Evolutionary conservation across 1,140 invertebrate genomes (phyloP), one percentile per base, ranked within the genome.

Genomic region (Microplitis demolitor): DNA sequence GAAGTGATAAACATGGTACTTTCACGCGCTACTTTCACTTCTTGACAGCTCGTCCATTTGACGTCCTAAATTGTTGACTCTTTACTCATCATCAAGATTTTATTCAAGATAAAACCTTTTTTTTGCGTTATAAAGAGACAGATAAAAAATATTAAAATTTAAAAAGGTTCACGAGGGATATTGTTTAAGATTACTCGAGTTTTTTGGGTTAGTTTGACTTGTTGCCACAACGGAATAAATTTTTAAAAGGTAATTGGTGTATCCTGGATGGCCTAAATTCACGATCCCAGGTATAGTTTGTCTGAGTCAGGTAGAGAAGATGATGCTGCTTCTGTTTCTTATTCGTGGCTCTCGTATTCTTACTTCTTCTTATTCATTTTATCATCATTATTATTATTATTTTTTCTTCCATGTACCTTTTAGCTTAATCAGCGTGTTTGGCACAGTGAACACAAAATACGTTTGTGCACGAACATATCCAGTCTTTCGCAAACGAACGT

Each of bases 1-100:
- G 61, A 62, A 54, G 69, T 71, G 69, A 71, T 71, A 71, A 71
- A 71, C 51, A 64, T 35, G 9, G 62, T 71, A 71, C 69, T 71
- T 71, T 71, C 69, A 71, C 69, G 50, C 61, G 31, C 50, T 24
- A 71, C 69, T 71, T 71, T 71, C 69, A 71, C 62, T 62, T 50
- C 69, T 50, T 35, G 33, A 33, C 61, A 62, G 58, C 69, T 50
- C 33, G 60, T 71, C 34, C 53, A 62, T 62, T 54, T 53, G 58
- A 73, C 33, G 51, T 34, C 67, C 62, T 60, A 66, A 60, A 61
- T 62, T n/a, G 34, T 63, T 39, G 14, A 13, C 35, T 64, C 14
- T 64, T 50, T 50, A 60, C 35, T 69, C 67, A 69, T 60, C 53
- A 58, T 16, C 11, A 35, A 45, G 39, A 45, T 45, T 45, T 45